Base-by-base conservation (phyloP, 2,797 vertebrate species). In the Denticeps clupeoides region DNA sequence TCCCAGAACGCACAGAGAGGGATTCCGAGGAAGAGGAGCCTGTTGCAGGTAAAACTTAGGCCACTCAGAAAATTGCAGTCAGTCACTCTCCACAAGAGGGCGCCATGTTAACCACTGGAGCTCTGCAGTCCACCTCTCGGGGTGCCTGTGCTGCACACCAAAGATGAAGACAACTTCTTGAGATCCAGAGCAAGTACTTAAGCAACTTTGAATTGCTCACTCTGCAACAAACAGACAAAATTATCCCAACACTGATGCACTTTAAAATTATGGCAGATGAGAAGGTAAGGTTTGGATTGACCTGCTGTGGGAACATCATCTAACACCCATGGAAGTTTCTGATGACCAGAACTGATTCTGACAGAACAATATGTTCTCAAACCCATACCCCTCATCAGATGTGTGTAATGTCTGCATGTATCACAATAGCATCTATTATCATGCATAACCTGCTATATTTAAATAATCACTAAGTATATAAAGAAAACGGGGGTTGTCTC, bases 21-120 rank as follows among this genome's bases (percentile, higher is more conserved):
- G 85, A 87, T 65, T 71, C 75, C 53, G 83, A 88, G 75, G 82
- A 83, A 67, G 74, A 80, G 70, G 75, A 85, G 66, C 71, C 74
- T 63, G 86, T 86, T 65, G 81, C 82, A 90, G 90, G 88, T 89
- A 93, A 92, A 82, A 74, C 80, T 72, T 69, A 76, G 57, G 63
- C 75, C 65, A 69, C 62, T 55, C 62, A 74, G 56, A 76, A 10
- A 27, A 28, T 28, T 28, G 31, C 28, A 31, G 28, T 32, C 16
- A 16, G 18, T 37, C 16, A 11, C 25, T 49, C 23, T 27, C 3
- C 15, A 25, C 29, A 44, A 46, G 37, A 46, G 12, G 41, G 41
- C 32, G 43, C 31, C 22, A 27, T 56, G 26, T 19, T n/a, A n/a
- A n/a, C n/a, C n/a, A n/a, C n/a, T n/a, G n/a, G n/a, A n/a, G n/a